phyloP scores from a whole-genome alignment of 2,113 vertebrate species.

The Coptodon rendalli region DNA sequence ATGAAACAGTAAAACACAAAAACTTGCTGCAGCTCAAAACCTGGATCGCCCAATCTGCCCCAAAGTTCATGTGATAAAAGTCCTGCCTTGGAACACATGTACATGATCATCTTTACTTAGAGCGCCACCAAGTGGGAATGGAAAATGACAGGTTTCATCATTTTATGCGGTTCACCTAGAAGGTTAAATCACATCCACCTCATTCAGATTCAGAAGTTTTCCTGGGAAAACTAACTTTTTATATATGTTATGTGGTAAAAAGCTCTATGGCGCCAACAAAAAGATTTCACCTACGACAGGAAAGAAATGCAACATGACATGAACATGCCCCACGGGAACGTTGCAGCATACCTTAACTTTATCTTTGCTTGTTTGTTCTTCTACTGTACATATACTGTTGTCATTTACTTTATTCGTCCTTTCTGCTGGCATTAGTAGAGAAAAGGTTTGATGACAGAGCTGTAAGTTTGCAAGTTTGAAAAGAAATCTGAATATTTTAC shows the following conservation, averaged over 20 bases:
- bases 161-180: neutral
- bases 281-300: neutral
- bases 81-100: neutral
- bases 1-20: neutral
- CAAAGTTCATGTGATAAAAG: neutral
- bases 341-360: neutral
- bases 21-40: neutral
- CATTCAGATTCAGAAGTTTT: neutral
- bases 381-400: neutral
- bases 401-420: neutral
- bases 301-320: neutral
- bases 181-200: neutral
- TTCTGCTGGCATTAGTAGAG: neutral
- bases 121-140: neutral
- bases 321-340: neutral
- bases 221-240: neutral
- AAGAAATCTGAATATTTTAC: neutral
- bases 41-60: neutral
- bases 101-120: neutral
- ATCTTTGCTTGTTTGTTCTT: neutral
- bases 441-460: neutral
- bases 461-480: neutral
- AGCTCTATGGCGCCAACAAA: neutral
- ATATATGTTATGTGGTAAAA: neutral
- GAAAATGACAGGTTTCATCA: neutral